Evolutionary conservation across 2,113 vertebrate species (phyloP), one percentile per base, ranked within the genome.

Genomic region (Pseudopodoces humilis): DNA sequence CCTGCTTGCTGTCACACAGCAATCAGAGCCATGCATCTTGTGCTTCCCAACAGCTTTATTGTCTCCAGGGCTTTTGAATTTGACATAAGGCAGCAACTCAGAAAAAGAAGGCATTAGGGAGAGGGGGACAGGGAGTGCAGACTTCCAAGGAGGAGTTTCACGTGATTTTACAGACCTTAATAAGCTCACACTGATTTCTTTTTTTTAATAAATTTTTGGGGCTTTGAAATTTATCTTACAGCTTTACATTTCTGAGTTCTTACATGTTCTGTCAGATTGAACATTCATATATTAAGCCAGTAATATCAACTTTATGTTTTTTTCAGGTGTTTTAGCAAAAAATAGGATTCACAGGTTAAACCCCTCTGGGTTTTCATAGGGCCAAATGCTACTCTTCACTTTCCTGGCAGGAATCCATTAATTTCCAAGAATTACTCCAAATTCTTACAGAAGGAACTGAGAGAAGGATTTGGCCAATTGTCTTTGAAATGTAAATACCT

Each of bases 401-500:
- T 90, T 60, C 56, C 74, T 76, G 91, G 60, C 80, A 93, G 47
- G 44, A 88, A 81, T 83, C 47, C 94, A 82, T 55, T 60, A 81
- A 65, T 70, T 75, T 87, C 71, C 60, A 52, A 92, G 76, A 95
- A 94, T 77, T 91, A 91, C 39, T 85, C 20, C 43, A 70, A 87
- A 90, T 69, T 86, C 71, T 59, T 80, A 87, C 46, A 95, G 90
- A 87, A 90, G 39, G 27, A 81, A 74, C 79, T 27, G 49, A 76
- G 69, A 87, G 47, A 23, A 96, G 55, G 86, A 90, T 81, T 80
- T 86, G 39, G 75, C 75, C 85, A 83, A 91, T 77, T 93, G 79
- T 97, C 68, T 95, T 88, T 90, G 67, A 95, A 96, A 95, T 47
- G 47, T 92, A 92, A 94, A 90, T 77, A 89, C 56, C 75, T 88